phyloP scores from a whole-genome alignment of 2,888 invertebrate species.

The Acholoe squamosa region DNA sequence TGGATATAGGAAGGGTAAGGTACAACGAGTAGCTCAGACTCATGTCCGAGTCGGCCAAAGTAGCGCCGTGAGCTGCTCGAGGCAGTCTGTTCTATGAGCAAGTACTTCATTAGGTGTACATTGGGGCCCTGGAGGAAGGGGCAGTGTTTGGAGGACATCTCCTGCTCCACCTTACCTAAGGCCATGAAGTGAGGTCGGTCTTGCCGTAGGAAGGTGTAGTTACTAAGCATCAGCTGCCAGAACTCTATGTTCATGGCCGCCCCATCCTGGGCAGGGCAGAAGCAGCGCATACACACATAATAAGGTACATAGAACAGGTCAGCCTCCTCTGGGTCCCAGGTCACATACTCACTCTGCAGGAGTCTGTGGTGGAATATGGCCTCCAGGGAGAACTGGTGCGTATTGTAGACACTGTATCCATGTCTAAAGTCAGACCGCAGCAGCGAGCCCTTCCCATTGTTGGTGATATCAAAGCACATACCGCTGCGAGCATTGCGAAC shows the following conservation, averaged over 20 bases:
- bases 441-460: slow-evolving; percentile 61
- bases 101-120: slow-evolving; percentile 71
- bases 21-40: slow-evolving; percentile 71
- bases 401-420: slow-evolving; percentile 55
- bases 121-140: slow-evolving; percentile 71
- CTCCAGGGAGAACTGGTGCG: slow-evolving; percentile 73
- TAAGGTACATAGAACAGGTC: slow-evolving; percentile 75
- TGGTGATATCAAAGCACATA: slow-evolving; percentile 56
- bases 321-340: slow-evolving; percentile 71
- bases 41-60: slow-evolving; percentile 36
- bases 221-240: slow-evolving; percentile 41
- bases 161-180: slow-evolving; percentile 74
- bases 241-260: slow-evolving; percentile 47
- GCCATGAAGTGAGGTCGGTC: slow-evolving; percentile 76
- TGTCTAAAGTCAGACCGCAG: slow-evolving; percentile 28
- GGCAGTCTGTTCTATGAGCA: slow-evolving; percentile 75
- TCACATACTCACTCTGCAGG: slow-evolving; percentile 72
- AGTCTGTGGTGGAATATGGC: slow-evolving; percentile 74
- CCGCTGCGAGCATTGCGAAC: slow-evolving; percentile 34
- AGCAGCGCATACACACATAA: slow-evolving; percentile 68
- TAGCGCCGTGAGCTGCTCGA: slow-evolving; percentile 24
- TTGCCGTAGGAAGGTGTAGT: slow-evolving; percentile 34
- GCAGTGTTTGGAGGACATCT: slow-evolving; percentile 70
- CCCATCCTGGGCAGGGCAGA: slow-evolving; percentile 50
- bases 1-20: slow-evolving; percentile 79